Base-by-base conservation (phyloP, 2,888 invertebrate species). In the Eupithecia subfuscata region DNA sequence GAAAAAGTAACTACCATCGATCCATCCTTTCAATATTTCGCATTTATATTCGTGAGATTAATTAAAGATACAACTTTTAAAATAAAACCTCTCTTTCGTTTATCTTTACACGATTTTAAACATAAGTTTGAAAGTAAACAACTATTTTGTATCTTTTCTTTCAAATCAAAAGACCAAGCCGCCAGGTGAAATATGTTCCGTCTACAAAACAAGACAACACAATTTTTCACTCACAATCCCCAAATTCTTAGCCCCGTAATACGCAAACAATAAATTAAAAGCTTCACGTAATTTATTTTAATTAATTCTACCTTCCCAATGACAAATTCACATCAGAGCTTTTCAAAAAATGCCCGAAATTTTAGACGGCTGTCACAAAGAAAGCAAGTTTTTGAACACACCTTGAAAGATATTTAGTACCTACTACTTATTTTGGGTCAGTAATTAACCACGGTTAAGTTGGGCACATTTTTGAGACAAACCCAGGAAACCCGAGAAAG, bases 311-410 rank as follows among this genome's bases (percentile, higher is more conserved):
- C 73, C 70, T 77, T 69, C 74, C 71, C 60, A 78, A 65, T 77
- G 80, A 78, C 79, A 80, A 81, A 81, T 81, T 78, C 75, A 78
- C 75, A 52, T 75, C 74, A 74, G 65, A 69, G 77, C 77, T 73
- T 81, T 79, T 79, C 75, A 76, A 75, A 81, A 67, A 80, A 80
- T 79, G 71, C 69, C 73, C 75, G 52, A 71, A 74, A 75, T 78
- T 60, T 72, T 34, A 16, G 30, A 25, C 18, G 1, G 9, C 11
- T 64, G 43, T 74, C 71, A 56, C 25, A 69, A 34, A 45, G 69
- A 56, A 76, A 71, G 3, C 56, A 30, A 37, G 48, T 60, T 4
- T 40, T 22, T 34, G 11, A 18, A 9, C 16, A 18, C 18, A 18
- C 8, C 34, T 64, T 64, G 22, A 34, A 64, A 4, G 5, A 64